A percentile compares a stretch with the other conserved stretches of the same genome.
Conservation (phyloP, 2,113 vertebrate genomes). For the Phaethon lepturus region DNA sequence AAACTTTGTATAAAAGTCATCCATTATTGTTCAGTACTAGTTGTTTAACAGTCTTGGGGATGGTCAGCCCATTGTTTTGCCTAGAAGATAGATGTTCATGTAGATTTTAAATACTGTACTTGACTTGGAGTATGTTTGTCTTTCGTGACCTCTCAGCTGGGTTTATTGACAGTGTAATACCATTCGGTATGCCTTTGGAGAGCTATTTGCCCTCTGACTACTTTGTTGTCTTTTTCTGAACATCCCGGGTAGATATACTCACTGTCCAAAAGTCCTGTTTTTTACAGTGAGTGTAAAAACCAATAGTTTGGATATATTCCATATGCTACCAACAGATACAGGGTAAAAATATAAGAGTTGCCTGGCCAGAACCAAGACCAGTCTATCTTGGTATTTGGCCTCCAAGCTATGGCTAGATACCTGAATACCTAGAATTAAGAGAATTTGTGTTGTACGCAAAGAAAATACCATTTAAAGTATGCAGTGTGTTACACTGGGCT, state of each 20-base stretch:
- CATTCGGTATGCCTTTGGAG: background rate
- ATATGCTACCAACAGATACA: background rate
- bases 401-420: background rate
- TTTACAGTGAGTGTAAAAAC: background rate
- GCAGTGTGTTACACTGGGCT: background rate
- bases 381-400: background rate
- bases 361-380: background rate
- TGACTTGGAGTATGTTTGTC: background rate
- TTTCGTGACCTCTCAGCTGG: background rate
- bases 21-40: background rate
- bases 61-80: background rate
- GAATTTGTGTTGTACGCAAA: background rate
- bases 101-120: background rate
- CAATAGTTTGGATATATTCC: background rate
- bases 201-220: background rate
- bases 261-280: background rate
- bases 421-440: background rate
- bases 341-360: background rate
- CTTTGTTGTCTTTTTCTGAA: background rate
- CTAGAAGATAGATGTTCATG: background rate
- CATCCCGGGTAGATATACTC: background rate
- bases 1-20: constrained; percentile 46
- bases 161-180: background rate
- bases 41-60: background rate
- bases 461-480: background rate